Base-by-base conservation (phyloP, 2,797 vertebrate species). In the Myotis pilosus region DNA sequence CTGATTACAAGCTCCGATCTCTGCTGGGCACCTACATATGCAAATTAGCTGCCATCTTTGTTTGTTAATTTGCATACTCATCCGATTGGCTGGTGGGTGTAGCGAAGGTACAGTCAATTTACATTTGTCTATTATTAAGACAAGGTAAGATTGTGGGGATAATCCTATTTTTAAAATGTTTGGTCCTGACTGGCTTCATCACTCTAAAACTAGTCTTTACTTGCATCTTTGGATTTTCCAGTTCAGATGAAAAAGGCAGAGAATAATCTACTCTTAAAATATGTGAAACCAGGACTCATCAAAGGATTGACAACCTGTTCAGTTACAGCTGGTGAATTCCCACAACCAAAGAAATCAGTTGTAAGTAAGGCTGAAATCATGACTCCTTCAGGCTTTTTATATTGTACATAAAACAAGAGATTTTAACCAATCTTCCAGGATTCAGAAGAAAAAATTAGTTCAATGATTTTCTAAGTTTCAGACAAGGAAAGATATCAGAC, bases 201-300 rank as follows among this genome's bases (percentile, higher is more conserved):
- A 89, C 38, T 71, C 44, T 49, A 30, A 88, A 82, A 75, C 20
- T 13, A 89, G 64, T 30, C 15, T 60, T 88, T 74, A 36, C 25
- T 82, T 75, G 44, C 15, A 41, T 85, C 33, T 83, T 76, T 75
- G 60, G n/a, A 17, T 53, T 53, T 53, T 88, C 22, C 33, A 75
- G 38, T 91, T 92, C 75, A 89, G 66, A 83, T 76, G n/a, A 74
- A 33, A 94, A 88, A 92, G 16, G 19, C 36, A 83, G 33, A 71
- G 10, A 49, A 87, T 55, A 84, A 84, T 47, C 53, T 79, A 71
- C 5, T 91, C 80, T 69, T 41, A 22, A 84, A 75, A 71, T 38
- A 75, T 13, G 49, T 53, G 51, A 88, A 89, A 72, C 13, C 7
- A 85, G 20, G 57, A 41, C 51, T 49, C 13, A 62, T 13, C 44